Evolutionary conservation across 2,888 invertebrate genomes (phyloP).

Genomic region (Morpho helenor): DNA sequence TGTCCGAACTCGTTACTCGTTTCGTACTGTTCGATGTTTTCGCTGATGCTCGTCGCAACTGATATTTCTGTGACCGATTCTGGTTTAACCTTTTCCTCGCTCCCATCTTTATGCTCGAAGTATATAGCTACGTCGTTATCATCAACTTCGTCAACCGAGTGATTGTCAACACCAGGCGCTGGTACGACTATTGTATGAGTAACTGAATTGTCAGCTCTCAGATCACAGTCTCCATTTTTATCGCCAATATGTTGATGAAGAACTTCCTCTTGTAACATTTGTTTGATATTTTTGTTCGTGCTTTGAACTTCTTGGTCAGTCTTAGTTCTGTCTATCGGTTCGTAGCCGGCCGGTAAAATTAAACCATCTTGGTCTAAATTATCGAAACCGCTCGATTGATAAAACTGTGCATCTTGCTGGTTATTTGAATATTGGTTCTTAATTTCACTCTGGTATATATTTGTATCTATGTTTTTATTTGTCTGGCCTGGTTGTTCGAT

Average conservation of each 20-base stretch:
- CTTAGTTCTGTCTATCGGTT: slow-evolving; percentile 54
- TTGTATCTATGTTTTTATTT: slow-evolving; percentile 15
- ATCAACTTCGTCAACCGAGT: slow-evolving; percentile 61
- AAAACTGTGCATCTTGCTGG: slow-evolving; percentile 7
- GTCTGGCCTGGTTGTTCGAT: slow-evolving; percentile 83
- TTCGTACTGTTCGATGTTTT: slow-evolving; percentile 40
- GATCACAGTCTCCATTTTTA: slow-evolving; percentile 54
- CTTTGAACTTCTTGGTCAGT: slow-evolving; percentile 50
- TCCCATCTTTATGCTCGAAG: slow-evolving; percentile 46
- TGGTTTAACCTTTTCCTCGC: slow-evolving; percentile 9
- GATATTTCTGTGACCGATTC: slow-evolving; percentile 70
- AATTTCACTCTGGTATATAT: slow-evolving; percentile 7
- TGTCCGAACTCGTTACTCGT: slow-evolving; percentile 48
- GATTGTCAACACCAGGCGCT: slow-evolving; percentile 45
- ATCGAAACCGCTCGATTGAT: slow-evolving; percentile 5
- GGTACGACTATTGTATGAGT: slow-evolving; percentile 63
- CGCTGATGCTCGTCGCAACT: slow-evolving; percentile 69
- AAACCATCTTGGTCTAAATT: slow-evolving; percentile 48
- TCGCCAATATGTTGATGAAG: slow-evolving; percentile 28
- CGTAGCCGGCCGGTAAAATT: slow-evolving; percentile 63
- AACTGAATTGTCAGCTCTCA: slow-evolving; percentile 63
- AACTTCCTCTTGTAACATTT: slow-evolving; percentile 37
- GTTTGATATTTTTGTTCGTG: slow-evolving; percentile 40
- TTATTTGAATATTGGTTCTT: slow-evolving; percentile 9
- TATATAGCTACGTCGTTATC: slow-evolving; percentile 81